Conservation (phyloP, 2,888 invertebrate species). For the Oxytorus armatus region DNA sequence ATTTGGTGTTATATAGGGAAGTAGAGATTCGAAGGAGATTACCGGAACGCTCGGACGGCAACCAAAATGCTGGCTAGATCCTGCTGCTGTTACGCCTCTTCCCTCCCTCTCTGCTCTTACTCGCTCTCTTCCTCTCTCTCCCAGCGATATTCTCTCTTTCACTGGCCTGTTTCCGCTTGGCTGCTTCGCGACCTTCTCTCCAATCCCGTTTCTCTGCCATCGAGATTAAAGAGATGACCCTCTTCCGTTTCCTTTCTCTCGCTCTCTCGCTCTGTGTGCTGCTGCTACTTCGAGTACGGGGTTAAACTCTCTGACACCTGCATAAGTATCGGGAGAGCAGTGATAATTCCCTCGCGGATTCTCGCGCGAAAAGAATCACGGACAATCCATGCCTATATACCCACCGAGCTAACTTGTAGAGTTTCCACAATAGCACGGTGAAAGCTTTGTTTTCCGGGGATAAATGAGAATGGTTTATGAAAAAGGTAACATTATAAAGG, state of each 20-base stretch:
- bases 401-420: background rate
- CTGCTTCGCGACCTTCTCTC: conserved; percentile 40
- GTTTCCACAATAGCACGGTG: background rate
- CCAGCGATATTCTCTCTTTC: conserved; percentile 17
- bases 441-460: background rate
- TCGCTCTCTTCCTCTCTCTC: conserved; percentile 28
- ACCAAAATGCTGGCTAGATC: conserved; percentile 62
- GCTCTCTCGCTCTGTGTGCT: background rate
- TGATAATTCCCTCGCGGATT: conserved; percentile 28
- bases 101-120: conserved; percentile 44
- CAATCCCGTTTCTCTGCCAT: conserved; percentile 27
- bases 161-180: conserved; percentile 44
- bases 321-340: conserved; percentile 15
- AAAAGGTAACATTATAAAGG: background rate
- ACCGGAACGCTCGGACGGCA: conserved; percentile 68
- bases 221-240: conserved; percentile 65
- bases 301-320: conserved; percentile 21
- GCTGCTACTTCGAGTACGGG: background rate
- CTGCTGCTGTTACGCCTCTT: conserved; percentile 52
- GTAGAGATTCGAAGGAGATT: conserved; percentile 70
- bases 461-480: background rate
- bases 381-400: background rate
- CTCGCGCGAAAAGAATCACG: background rate
- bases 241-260: conserved; percentile 1
- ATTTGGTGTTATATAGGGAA: conserved; percentile 69